Conservation (phyloP, 2,113 vertebrate species). For the Stercorarius parasiticus region DNA sequence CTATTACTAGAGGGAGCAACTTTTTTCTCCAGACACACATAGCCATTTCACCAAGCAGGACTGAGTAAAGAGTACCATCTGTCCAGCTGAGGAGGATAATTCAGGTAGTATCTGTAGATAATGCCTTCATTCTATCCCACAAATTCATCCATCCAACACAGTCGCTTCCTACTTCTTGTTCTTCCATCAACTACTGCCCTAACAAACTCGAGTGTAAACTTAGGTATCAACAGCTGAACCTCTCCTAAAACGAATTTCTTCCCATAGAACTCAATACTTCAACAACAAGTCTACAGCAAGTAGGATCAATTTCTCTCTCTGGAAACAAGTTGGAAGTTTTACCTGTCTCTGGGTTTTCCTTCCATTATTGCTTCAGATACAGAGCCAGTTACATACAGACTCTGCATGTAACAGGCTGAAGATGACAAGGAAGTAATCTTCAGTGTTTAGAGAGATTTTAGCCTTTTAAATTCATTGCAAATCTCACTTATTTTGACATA, state of each 20-base stretch:
- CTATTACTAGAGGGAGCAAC: background rate
- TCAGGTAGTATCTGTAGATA: background rate
- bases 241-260: background rate
- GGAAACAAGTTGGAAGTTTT: background rate
- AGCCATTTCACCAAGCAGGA: background rate
- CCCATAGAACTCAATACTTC: background rate
- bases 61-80: background rate
- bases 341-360: background rate
- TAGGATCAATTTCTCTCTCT: background rate
- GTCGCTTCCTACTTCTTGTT: background rate
- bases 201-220: background rate
- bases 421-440: background rate
- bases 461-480: background rate
- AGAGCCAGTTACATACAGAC: background rate
- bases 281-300: background rate
- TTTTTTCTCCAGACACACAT: background rate
- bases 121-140: background rate
- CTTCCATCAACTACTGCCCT: background rate
- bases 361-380: background rate
- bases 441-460: background rate
- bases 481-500: background rate
- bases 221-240: background rate
- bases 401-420: too few species aligned
- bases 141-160: background rate
- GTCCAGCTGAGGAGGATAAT: background rate